Evolutionary conservation across 2,888 invertebrate species (phyloP).

Genomic region (Zaprionus obscuricornis): DNA sequence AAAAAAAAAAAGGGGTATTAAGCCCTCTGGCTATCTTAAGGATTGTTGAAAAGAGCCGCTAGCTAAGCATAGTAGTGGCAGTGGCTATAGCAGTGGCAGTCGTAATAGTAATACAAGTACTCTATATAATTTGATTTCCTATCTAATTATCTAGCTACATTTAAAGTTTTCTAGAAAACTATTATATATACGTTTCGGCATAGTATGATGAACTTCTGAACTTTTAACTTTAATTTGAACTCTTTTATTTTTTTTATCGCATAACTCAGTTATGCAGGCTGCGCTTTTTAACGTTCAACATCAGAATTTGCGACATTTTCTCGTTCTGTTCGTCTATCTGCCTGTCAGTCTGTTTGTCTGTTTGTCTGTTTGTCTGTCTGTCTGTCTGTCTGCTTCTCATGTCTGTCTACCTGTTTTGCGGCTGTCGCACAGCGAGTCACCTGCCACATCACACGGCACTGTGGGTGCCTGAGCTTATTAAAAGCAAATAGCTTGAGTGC

Average conservation of each 20-base stretch:
- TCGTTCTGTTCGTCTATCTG: slow-evolving; percentile 13
- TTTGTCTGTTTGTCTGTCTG: slow-evolving; percentile 14
- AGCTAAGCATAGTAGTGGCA: too few species aligned
- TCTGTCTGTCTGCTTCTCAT: slow-evolving; percentile 2
- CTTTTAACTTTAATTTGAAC: slow-evolving; percentile 21
- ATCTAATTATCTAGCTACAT: slow-evolving; percentile 44
- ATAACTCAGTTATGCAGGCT: slow-evolving; percentile 10
- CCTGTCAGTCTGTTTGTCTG: slow-evolving; percentile 16
- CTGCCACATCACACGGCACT: slow-evolving; percentile 59
- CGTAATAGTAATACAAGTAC: slow-evolving; percentile 10
- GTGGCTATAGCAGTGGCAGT: too few species aligned
- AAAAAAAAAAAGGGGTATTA: slow-evolving; percentile 35
- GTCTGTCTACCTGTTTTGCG: slow-evolving; percentile 18
- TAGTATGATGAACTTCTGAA: slow-evolving; percentile 63
- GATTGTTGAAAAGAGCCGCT: too few species aligned
- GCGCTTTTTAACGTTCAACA: too few species aligned
- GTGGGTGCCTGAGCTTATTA: slow-evolving; percentile 55
- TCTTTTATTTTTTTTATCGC: slow-evolving; percentile 13
- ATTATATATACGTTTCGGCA: slow-evolving; percentile 62
- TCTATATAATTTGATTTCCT: slow-evolving; percentile 47
- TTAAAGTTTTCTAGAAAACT: slow-evolving; percentile 17
- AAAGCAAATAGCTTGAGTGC: slow-evolving; percentile 46
- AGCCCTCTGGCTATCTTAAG: slow-evolving; percentile 27
- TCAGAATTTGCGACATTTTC: slow-evolving; percentile 28
- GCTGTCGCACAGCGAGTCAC: slow-evolving; percentile 45